These are phyloP conservation scores for Anthoptus insignis DNA, from an alignment of 2,888 invertebrate species.

Conservation along the genomic window DNA sequence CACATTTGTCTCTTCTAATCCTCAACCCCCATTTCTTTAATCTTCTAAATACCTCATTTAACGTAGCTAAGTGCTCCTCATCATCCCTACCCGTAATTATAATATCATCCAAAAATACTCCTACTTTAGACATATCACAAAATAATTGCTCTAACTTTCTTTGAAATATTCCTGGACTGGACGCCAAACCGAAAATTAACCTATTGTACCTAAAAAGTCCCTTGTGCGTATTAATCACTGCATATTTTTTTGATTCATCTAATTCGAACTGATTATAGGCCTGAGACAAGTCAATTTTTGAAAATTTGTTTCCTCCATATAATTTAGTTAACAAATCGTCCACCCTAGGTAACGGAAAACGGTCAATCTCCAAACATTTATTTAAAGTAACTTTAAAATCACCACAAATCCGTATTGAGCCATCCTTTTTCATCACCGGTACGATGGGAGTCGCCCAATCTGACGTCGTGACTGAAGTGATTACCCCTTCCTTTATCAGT, in stretches of 20 bases:
- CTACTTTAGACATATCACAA: conserved; percentile 41
- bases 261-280: not conserved
- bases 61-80: not conserved
- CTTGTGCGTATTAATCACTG: not conserved
- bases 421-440: conserved; percentile 50
- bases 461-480: conserved; percentile 48
- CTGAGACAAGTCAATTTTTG: not conserved
- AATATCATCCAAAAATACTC: not conserved
- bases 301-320: conserved; percentile 30
- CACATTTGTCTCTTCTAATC: not conserved
- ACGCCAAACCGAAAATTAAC: conserved; percentile 19
- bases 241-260: not conserved
- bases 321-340: conserved; percentile 47
- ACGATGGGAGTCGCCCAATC: conserved; percentile 54
- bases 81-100: not conserved
- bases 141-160: conserved; percentile 44
- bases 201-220: conserved; percentile 41
- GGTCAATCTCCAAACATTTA: conserved; percentile 51
- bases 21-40: not conserved
- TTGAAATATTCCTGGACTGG: conserved; percentile 48
- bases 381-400: conserved; percentile 53
- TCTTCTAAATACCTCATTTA: not conserved
- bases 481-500: conserved; percentile 43
- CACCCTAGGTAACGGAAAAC: conserved; percentile 48
- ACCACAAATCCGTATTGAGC: conserved; percentile 50